Percentiles rank a stretch among this genome's conserved stretches.
Conservation (phyloP, 35 echinoderm and acorn worm species). For the Stichopus chloronotus region DNA sequence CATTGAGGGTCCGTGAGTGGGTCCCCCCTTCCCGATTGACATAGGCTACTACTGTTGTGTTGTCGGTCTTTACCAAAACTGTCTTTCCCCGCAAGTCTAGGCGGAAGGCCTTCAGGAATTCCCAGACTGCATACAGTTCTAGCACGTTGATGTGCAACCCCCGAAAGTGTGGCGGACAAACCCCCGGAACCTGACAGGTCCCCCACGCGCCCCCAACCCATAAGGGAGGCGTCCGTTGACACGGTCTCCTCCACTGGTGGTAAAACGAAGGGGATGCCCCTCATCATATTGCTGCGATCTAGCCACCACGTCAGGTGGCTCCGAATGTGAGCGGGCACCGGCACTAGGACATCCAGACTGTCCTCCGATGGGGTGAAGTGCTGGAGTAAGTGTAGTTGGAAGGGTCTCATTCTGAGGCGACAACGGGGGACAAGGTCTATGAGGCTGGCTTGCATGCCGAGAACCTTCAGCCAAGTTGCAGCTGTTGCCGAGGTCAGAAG, state of each 20-base stretch:
- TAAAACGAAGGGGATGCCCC: not conserved
- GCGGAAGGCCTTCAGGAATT: too few species aligned
- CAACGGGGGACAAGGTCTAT: too few species aligned
- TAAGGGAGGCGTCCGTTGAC: too few species aligned
- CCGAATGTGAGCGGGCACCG: not conserved
- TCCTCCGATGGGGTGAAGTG: constrained; percentile 14
- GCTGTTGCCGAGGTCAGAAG: not conserved
- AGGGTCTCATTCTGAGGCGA: not conserved
- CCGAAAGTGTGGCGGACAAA: too few species aligned
- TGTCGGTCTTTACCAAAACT: too few species aligned
- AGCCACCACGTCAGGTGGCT: constrained; percentile 3
- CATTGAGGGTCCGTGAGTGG: not conserved
- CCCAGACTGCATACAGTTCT: not conserved
- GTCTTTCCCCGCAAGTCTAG: too few species aligned
- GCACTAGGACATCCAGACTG: not conserved
- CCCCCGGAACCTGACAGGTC: too few species aligned
- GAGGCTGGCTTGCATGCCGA: too few species aligned
- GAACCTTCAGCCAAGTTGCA: too few species aligned
- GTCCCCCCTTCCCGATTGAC: not conserved
- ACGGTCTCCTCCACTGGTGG: too few species aligned
- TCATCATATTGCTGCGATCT: not conserved
- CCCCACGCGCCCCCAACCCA: too few species aligned
- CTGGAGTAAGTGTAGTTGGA: not conserved
- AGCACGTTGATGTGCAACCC: constrained; percentile 1
- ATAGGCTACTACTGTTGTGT: constrained; percentile 15